phyloP scores from a whole-genome alignment of 2,113 vertebrate species.

The Penelope pileata region DNA sequence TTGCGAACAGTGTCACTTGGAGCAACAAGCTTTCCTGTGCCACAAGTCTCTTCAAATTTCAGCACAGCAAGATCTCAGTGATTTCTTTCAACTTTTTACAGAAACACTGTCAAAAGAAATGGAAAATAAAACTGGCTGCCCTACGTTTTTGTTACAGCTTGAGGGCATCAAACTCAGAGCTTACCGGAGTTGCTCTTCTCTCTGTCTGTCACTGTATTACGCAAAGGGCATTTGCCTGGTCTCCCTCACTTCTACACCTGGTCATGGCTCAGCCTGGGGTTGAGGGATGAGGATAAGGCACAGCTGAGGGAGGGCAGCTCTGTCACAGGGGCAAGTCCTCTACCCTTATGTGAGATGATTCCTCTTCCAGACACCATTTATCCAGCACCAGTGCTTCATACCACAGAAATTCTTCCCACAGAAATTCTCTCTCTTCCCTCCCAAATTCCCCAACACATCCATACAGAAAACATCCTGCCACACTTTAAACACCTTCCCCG shows the following conservation, averaged over 20 bases:
- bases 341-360: fast-evolving
- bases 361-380: background rate
- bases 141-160: background rate
- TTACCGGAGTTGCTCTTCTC: background rate
- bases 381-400: background rate
- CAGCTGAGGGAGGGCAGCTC: background rate
- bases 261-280: background rate
- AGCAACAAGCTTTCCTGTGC: background rate
- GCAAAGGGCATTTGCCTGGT: background rate
- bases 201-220: background rate
- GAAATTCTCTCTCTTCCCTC: background rate
- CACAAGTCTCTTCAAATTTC: background rate
- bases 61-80: background rate
- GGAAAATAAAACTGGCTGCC: background rate
- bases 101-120: background rate
- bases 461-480: background rate
- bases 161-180: background rate
- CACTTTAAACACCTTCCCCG: fast-evolving
- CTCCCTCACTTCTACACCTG: background rate
- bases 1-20: background rate
- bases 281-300: background rate
- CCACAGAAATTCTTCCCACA: background rate
- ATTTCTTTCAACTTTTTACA: background rate
- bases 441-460: background rate
- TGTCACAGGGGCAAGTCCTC: background rate